A percentile compares a stretch with the other conserved stretches of the same genome.
Conservation (phyloP, 1,140 invertebrate genomes). For the Drosophila mayri region DNA sequence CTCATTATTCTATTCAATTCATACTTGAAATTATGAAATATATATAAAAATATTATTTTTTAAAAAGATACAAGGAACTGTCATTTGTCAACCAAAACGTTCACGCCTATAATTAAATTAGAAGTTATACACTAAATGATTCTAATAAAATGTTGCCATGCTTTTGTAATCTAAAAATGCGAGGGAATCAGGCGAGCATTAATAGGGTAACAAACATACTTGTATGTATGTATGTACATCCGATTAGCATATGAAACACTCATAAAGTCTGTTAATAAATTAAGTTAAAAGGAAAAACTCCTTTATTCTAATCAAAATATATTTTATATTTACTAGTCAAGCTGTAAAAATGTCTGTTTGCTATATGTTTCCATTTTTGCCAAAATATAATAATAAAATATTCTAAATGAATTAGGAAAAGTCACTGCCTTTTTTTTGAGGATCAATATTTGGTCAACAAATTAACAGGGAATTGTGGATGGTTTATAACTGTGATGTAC, state of each 20-base stretch:
- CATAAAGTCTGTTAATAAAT: neutral
- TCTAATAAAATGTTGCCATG: constrained; percentile 55
- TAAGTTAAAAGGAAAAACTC: neutral
- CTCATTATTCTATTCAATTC: too few relatives aligned
- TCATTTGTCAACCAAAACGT: constrained; percentile 46
- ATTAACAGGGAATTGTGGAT: constrained; percentile 63
- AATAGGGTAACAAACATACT: neutral
- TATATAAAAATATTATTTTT: neutral
- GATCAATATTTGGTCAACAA: constrained; percentile 47
- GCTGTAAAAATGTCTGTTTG: constrained; percentile 27
- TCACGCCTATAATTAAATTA: constrained; percentile 70
- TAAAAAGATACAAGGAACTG: constrained; percentile 24
- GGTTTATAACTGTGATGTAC: constrained; percentile 42
- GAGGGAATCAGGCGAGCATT: neutral
- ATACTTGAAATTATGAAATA: neutral
- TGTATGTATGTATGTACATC: neutral
- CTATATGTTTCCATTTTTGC: constrained; percentile 1
- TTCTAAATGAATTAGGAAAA: constrained; percentile 28
- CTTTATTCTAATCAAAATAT: neutral
- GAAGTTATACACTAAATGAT: constrained; percentile 50
- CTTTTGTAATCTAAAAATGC: constrained; percentile 14
- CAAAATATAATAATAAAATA: constrained; percentile 49
- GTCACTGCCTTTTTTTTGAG: constrained; percentile 30
- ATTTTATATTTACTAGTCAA: neutral
- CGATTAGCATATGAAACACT: neutral